Conservation (phyloP, 1,140 invertebrate species). For the Mycetomoellerius zeteki region DNA sequence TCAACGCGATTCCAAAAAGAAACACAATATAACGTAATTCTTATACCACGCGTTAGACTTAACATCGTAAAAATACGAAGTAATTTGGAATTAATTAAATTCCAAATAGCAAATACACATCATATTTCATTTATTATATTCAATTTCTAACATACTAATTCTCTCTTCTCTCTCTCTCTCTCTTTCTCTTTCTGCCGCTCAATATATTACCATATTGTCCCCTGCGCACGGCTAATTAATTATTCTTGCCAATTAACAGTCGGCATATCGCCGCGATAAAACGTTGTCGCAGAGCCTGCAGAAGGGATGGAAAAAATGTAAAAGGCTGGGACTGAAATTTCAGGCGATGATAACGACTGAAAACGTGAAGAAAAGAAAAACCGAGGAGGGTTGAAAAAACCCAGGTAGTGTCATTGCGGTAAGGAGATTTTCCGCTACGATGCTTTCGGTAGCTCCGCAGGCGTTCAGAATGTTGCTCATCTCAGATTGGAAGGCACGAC, state of each 20-base stretch:
- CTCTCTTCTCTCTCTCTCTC: neutral
- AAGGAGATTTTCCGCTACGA: constrained; percentile 46
- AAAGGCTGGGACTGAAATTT: constrained; percentile 11
- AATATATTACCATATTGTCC: constrained; percentile 31
- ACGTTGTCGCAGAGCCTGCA: neutral
- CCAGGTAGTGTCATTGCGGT: constrained; percentile 8
- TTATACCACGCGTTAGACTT: neutral
- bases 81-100: neutral
- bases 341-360: constrained; percentile 9
- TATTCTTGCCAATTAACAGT: constrained; percentile 47
- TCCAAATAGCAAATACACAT: neutral
- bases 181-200: neutral
- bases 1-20: neutral
- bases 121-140: neutral
- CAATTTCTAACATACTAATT: constrained; percentile 31
- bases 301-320: neutral
- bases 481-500: constrained; percentile 35
- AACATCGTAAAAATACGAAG: neutral
- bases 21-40: neutral
- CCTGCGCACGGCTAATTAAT: constrained; percentile 41
- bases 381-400: neutral
- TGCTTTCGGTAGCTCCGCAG: constrained; percentile 20
- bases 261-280: neutral
- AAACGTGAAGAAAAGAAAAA: neutral
- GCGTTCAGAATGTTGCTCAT: constrained; percentile 17